Evolutionary conservation across 2,797 vertebrate species (phyloP).

Genomic region (Fratercula arctica): DNA sequence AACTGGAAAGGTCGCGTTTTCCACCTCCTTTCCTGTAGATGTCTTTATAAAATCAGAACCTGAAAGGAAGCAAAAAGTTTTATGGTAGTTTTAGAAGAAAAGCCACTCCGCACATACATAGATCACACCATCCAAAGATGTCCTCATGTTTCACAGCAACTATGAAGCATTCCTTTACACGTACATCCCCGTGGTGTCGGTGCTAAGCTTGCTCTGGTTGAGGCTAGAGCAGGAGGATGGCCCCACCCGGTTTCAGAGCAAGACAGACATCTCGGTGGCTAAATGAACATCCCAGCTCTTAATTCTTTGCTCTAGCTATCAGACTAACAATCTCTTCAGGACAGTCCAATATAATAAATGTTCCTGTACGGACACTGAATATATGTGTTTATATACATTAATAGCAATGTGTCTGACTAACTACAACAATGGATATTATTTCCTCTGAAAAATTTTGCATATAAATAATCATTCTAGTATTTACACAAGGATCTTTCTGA

Average conservation of each 20-base stretch:
- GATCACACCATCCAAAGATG: neutral
- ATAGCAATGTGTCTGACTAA: neutral
- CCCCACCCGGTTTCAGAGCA: neutral
- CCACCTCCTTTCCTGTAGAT: slow-evolving; percentile 93
- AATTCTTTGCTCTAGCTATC: neutral
- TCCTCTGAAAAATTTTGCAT: neutral
- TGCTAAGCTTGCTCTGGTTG: neutral
- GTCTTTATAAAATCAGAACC: slow-evolving; percentile 99
- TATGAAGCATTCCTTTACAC: neutral
- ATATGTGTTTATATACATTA: neutral
- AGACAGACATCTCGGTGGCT: neutral
- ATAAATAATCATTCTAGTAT: neutral
- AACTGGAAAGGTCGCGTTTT: slow-evolving; percentile 92
- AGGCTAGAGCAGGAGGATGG: neutral
- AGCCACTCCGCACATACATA: neutral
- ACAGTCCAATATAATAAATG: neutral
- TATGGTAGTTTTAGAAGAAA: neutral
- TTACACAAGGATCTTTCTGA: neutral
- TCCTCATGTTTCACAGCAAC: neutral
- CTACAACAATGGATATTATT: neutral
- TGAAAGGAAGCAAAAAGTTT: slow-evolving; percentile 63
- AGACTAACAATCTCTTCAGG: neutral
- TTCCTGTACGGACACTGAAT: neutral
- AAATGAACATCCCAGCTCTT: neutral
- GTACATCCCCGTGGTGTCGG: fast-evolving